A percentile compares a stretch with the other conserved stretches of the same genome.
phyloP scores from a whole-genome alignment of 2,113 vertebrate species.

The Sinocyclocheilus rhinocerous region DNA sequence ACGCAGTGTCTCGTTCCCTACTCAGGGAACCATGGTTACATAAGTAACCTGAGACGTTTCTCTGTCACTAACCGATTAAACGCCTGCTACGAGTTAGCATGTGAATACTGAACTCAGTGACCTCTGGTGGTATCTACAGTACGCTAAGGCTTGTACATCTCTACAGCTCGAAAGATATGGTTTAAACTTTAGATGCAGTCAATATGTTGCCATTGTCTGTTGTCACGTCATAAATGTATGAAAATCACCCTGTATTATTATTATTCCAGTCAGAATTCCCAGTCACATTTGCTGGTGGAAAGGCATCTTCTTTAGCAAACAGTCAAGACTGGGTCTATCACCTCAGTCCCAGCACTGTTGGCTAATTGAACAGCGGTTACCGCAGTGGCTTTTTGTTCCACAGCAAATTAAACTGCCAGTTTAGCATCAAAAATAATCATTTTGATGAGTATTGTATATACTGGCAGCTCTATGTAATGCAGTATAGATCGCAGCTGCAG shows the following conservation, averaged over 20 bases:
- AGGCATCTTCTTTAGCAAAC: constrained; percentile 48
- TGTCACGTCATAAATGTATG: background rate
- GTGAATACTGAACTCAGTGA: background rate
- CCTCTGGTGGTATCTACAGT: background rate
- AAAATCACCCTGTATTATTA: background rate
- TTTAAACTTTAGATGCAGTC: background rate
- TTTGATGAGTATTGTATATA: constrained; percentile 81
- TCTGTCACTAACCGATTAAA: background rate
- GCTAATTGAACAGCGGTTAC: constrained; percentile 75
- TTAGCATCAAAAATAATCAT: constrained; percentile 80
- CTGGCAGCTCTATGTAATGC: constrained; percentile 79
- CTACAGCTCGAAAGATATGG: background rate
- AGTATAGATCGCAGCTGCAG: constrained; percentile 76
- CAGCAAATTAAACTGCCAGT: constrained; percentile 77
- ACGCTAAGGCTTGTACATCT: background rate
- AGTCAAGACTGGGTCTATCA: constrained; percentile 32
- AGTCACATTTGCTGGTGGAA: background rate
- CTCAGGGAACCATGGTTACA: too few relatives aligned
- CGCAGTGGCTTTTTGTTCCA: constrained; percentile 59
- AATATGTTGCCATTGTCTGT: background rate
- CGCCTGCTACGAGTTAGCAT: background rate
- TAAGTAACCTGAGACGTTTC: background rate
- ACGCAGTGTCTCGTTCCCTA: too few relatives aligned
- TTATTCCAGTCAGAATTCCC: background rate
- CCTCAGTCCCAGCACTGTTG: constrained; percentile 51